A percentile compares a stretch with the other conserved stretches of the same genome.
Conservation (phyloP, 2,797 vertebrate genomes). For the Halcyon smyrnensis region DNA sequence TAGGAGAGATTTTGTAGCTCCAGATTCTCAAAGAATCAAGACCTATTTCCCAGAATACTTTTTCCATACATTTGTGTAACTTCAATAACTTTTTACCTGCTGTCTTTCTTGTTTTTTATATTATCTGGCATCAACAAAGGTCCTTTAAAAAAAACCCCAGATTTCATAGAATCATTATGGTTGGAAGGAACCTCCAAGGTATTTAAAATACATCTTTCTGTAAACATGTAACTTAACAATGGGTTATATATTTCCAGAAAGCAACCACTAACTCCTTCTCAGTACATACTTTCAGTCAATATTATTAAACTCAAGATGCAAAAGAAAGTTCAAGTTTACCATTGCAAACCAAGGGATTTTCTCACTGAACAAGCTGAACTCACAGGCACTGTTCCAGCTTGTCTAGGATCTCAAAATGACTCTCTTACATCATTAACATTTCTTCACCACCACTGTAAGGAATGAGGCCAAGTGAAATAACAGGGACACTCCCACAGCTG, state of each 20-base stretch:
- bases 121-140: background rate
- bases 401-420: background rate
- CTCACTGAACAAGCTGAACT: background rate
- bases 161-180: too few species aligned
- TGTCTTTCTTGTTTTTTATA: background rate
- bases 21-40: background rate
- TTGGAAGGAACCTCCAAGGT: too few species aligned
- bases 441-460: background rate
- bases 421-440: rapidly evolving
- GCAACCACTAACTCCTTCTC: background rate
- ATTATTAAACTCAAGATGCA: background rate
- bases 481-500: background rate
- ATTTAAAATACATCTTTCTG: background rate
- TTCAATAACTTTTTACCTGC: background rate
- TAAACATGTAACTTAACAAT: background rate
- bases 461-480: background rate
- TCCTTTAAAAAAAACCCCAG: background rate
- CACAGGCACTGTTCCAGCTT: background rate
- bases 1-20: background rate
- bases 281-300: background rate
- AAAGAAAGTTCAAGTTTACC: background rate
- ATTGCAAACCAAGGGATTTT: background rate
- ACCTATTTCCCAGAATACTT: background rate
- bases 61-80: background rate
- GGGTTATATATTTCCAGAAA: background rate